Base-by-base conservation (phyloP, 1,140 invertebrate species). In the Bradysia coprophila region DNA sequence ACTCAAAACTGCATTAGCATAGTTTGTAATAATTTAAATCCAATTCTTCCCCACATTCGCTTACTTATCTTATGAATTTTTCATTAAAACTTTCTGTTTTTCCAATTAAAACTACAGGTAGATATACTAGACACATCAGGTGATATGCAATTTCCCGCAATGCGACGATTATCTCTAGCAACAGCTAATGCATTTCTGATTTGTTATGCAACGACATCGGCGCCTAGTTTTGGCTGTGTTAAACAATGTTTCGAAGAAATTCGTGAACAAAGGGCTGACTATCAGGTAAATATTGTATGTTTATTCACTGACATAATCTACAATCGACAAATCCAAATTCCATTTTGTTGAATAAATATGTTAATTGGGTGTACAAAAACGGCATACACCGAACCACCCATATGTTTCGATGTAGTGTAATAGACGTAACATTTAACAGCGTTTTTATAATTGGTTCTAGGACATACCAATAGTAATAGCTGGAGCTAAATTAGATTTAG, bases 111-210 rank as follows among this genome's bases (percentile, higher is more conserved):
- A n/a, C n/a, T n/a, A n/a, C n/a, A n/a, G n/a, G n/a, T n/a, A n/a
- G n/a, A n/a, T n/a, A n/a, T n/a, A n/a, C n/a, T 92, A 49, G 87
- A 91, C 57, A 93, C 88, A 3, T 83, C 84, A 10, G 75, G 86
- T 22, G 81, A 87, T 55, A 73, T 83, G 55, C 82, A 89, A 57
- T 90, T 89, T 59, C 86, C 86, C 15, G 84, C 84, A 21, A 89
- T 89, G 84, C 63, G 78, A 45, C 66, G 84, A 38, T 64, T 93
- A 20, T 87, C 81, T 48, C 89, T 93, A 50, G 81, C 87, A 1
- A 90, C 83, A 3, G 87, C 86, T 4, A 79, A 87, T 58, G 89
- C 86, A 8, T 93, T 93, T 55, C 72, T 92, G 28, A 68, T 93
- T 15, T 87, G 92, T 9, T 93, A 91, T 57, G 76, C 83, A 11